Percentiles rank a stretch among this genome's conserved stretches.
Conservation (phyloP, 2,888 invertebrate genomes). For the Phortica okadai region DNA sequence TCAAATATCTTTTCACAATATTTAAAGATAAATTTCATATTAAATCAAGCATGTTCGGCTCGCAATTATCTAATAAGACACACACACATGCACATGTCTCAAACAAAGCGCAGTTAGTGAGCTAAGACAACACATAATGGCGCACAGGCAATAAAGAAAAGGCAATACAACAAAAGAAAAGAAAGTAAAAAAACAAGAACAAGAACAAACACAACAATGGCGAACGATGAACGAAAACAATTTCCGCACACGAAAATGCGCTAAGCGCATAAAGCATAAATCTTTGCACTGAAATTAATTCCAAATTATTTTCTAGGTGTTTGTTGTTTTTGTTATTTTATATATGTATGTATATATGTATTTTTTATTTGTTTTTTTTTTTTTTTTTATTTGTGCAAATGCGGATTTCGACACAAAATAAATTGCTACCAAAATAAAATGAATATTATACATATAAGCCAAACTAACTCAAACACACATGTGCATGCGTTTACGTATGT, state of each 20-base stretch:
- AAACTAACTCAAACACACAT: background rate
- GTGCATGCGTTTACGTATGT: background rate
- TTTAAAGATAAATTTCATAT: too few relatives aligned
- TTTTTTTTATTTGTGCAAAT: background rate
- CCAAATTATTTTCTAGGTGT: slow-evolving; percentile 23
- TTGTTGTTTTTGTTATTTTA: background rate
- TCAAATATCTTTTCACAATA: too few relatives aligned
- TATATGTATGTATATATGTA: background rate
- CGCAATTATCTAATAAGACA: too few relatives aligned
- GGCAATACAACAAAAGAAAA: background rate
- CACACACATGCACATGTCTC: too few relatives aligned
- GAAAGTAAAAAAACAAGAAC: background rate
- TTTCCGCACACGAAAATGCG: slow-evolving; percentile 10
- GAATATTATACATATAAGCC: background rate
- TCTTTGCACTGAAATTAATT: slow-evolving; percentile 16
- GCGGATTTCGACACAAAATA: background rate
- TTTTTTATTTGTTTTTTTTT: background rate
- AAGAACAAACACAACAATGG: background rate
- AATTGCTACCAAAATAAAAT: background rate
- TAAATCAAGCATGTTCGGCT: too few relatives aligned
- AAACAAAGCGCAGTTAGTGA: too few relatives aligned
- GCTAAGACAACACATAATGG: too few relatives aligned
- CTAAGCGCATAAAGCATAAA: slow-evolving; percentile 26
- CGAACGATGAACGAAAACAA: background rate
- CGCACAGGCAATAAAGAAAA: too few relatives aligned